A percentile compares a stretch with the other conserved stretches of the same genome.
These are phyloP conservation scores for Cataglyphis hispanica DNA, from an alignment of 1,140 invertebrate species.

Conservation along the genomic window DNA sequence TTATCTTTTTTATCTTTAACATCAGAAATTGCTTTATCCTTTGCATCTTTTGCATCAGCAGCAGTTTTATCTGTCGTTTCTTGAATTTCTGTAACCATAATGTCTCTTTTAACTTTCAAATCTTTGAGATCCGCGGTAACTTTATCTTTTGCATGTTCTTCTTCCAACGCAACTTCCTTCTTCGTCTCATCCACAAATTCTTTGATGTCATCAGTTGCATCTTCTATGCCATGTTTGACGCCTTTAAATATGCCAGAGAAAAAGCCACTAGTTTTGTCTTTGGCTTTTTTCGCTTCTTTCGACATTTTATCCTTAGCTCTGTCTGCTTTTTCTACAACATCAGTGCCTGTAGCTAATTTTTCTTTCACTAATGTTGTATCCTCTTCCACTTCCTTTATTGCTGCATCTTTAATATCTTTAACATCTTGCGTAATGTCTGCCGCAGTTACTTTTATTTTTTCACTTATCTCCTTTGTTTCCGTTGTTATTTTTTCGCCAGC, in stretches of 20 bases:
- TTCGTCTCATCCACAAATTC: conserved; percentile 78
- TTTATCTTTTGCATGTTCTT: conserved; percentile 52
- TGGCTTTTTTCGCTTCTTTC: conserved; percentile 70
- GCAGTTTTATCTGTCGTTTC: conserved; percentile 16
- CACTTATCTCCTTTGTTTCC: conserved; percentile 38
- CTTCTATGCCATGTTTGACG: conserved; percentile 78
- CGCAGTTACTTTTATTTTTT: background rate
- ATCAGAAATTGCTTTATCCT: conserved; percentile 30
- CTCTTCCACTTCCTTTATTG: conserved; percentile 48
- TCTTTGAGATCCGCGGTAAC: conserved; percentile 12
- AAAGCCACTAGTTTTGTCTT: conserved; percentile 70
- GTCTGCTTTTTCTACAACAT: conserved; percentile 22
- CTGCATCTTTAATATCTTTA: conserved; percentile 52
- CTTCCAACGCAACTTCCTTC: conserved; percentile 66
- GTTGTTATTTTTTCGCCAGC: conserved; percentile 34
- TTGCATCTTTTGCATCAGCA: conserved; percentile 21
- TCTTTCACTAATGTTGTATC: conserved; percentile 53
- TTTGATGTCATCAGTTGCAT: conserved; percentile 79
- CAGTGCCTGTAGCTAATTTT: background rate
- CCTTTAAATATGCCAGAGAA: conserved; percentile 74
- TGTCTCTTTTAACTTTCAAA: conserved; percentile 57
- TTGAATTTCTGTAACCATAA: conserved; percentile 7
- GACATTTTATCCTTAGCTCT: conserved; percentile 62
- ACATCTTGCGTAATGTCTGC: conserved; percentile 40
- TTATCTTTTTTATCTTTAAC: conserved; percentile 54